Conservation (phyloP, 2,797 vertebrate genomes). For the Platyrinchus mystaceus region DNA sequence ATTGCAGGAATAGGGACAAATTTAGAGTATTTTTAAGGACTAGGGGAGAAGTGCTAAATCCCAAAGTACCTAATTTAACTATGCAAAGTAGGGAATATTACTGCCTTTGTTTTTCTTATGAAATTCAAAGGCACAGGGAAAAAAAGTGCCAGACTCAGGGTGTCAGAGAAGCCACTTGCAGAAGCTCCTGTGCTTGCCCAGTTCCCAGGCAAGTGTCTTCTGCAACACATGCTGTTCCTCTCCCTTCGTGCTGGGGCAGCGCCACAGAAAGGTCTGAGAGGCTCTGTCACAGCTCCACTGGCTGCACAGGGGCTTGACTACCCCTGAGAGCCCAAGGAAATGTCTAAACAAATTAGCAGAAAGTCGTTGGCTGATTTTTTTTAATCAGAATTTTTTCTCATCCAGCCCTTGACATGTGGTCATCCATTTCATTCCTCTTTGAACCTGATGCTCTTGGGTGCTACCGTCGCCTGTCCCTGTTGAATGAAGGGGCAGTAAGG, state of each 20-base stretch:
- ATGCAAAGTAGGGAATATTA: not conserved
- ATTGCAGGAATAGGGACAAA: not conserved
- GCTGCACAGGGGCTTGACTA: not conserved
- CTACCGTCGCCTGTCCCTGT: not conserved
- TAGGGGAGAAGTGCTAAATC: not conserved
- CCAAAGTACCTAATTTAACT: not conserved
- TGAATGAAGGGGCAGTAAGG: not conserved
- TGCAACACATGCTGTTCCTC: not conserved
- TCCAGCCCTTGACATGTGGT: not conserved
- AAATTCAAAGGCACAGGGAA: not conserved
- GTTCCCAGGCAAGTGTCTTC: not conserved
- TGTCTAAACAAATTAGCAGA: not conserved
- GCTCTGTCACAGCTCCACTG: not conserved
- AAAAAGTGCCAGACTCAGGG: not conserved
- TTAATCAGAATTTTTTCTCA: not conserved
- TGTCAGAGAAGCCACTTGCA: not conserved
- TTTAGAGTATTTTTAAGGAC: constrained; percentile 9
- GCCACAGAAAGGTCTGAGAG: rapidly evolving
- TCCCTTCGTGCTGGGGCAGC: rapidly evolving
- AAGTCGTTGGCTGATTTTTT: not conserved
- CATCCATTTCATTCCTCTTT: not conserved
- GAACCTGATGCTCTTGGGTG: not conserved
- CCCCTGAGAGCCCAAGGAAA: not conserved
- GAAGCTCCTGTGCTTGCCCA: not conserved
- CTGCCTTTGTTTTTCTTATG: not conserved